Conservation (phyloP, 1,140 invertebrate genomes). For the Yoshiicerus persimilis region DNA sequence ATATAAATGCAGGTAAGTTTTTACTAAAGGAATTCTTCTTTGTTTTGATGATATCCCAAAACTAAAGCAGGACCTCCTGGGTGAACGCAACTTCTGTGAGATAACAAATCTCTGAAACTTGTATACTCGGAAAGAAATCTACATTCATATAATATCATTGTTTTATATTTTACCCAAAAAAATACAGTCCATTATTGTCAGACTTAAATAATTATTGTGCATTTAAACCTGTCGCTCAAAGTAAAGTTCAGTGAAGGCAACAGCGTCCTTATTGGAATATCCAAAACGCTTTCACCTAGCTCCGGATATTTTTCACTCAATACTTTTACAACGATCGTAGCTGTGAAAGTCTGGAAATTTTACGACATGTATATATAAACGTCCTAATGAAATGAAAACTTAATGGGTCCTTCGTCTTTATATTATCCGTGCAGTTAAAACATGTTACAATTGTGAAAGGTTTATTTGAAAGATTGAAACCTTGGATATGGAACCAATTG, state of each 20-base stretch:
- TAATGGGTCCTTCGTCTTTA: too few species aligned
- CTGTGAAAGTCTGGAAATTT: conserved; percentile 36
- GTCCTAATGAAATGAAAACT: too few species aligned
- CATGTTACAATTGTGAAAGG: too few species aligned
- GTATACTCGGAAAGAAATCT: conserved; percentile 29
- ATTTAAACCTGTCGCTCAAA: conserved; percentile 32
- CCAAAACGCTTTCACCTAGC: conserved; percentile 17
- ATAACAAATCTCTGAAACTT: conserved; percentile 31
- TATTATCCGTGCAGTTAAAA: too few species aligned
- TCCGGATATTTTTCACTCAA: conserved; percentile 34
- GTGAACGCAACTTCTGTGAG: conserved; percentile 5
- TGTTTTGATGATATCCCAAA: background rate
- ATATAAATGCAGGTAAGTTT: too few species aligned
- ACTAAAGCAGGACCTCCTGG: background rate
- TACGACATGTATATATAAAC: too few species aligned
- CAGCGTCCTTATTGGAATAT: conserved; percentile 10
- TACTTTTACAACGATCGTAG: background rate
- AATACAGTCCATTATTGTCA: too few species aligned
- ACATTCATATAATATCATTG: background rate
- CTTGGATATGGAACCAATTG: conserved; percentile 28
- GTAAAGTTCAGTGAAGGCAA: conserved; percentile 23
- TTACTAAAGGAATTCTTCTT: conserved; percentile 11
- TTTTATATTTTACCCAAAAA: background rate
- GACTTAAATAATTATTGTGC: too few species aligned
- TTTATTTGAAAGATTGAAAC: too few species aligned